These are phyloP conservation scores for Hemibagrus guttatus DNA, from an alignment of 2,797 vertebrate genomes.

Conservation along the genomic window DNA sequence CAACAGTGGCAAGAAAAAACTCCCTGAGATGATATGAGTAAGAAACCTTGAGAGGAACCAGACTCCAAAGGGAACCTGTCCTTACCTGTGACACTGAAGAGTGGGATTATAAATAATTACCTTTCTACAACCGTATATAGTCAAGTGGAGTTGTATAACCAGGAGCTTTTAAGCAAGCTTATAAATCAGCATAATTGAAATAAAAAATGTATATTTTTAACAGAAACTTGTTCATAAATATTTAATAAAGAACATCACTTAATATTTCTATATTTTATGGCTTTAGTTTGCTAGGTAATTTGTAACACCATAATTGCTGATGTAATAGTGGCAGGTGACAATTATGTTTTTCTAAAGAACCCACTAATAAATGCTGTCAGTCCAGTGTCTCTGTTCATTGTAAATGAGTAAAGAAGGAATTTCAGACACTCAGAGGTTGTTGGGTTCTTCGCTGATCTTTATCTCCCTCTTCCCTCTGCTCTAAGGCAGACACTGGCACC, in stretches of 20 bases:
- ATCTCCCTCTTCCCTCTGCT: background rate
- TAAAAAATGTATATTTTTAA: background rate
- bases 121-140: no score
- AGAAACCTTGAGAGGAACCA: no score
- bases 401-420: background rate
- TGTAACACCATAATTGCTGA: background rate
- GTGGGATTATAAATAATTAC: no score
- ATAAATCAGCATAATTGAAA: no score
- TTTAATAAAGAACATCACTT: background rate
- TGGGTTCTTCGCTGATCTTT: constrained; percentile 32
- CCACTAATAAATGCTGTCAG: background rate
- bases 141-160: no score
- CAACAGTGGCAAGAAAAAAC: no score
- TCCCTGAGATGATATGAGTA: no score
- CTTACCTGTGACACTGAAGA: no score
- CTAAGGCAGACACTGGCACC: constrained; percentile 68
- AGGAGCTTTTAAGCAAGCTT: no score
- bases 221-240: background rate
- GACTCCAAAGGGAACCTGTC: no score
- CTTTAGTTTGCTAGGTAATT: background rate
- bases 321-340: background rate
- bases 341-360: background rate
- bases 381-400: background rate
- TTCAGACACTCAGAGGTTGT: constrained; percentile 1
- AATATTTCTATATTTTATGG: no score